These are phyloP conservation scores for Bothrops alternatus DNA, from an alignment of 2,797 vertebrate genomes.

Conservation along the genomic window DNA sequence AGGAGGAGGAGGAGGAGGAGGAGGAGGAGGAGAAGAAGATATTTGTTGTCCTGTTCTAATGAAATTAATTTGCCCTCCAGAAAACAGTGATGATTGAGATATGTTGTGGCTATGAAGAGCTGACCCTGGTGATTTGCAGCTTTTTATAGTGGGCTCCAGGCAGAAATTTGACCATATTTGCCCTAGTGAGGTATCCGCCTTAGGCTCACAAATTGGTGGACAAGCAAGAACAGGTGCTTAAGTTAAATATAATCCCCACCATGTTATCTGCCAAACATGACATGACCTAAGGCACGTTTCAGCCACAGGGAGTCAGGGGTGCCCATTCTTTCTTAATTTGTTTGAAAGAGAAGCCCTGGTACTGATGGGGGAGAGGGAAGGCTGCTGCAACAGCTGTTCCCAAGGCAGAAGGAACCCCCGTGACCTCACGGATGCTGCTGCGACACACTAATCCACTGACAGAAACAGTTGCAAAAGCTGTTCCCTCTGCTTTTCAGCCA, in stretches of 20 bases:
- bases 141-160: neutral
- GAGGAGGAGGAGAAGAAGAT: neutral
- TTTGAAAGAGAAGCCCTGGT: neutral
- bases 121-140: neutral
- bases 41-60: neutral
- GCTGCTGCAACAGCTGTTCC: neutral
- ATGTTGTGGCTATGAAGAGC: neutral
- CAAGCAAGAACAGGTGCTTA: neutral
- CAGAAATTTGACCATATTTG: neutral
- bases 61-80: neutral
- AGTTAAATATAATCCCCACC: neutral
- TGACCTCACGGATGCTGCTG: neutral
- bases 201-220: neutral
- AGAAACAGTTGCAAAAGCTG: neutral
- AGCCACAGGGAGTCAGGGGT: neutral
- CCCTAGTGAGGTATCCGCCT: neutral
- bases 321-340: neutral
- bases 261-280: neutral
- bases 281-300: neutral
- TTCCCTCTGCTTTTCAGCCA: conserved; percentile 1
- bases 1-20: neutral
- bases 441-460: neutral
- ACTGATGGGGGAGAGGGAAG: neutral
- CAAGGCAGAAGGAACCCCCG: neutral
- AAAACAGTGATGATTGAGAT: neutral